Evolutionary conservation across 2,888 invertebrate species (phyloP).

Genomic region (Trissolcus brochymenae): DNA sequence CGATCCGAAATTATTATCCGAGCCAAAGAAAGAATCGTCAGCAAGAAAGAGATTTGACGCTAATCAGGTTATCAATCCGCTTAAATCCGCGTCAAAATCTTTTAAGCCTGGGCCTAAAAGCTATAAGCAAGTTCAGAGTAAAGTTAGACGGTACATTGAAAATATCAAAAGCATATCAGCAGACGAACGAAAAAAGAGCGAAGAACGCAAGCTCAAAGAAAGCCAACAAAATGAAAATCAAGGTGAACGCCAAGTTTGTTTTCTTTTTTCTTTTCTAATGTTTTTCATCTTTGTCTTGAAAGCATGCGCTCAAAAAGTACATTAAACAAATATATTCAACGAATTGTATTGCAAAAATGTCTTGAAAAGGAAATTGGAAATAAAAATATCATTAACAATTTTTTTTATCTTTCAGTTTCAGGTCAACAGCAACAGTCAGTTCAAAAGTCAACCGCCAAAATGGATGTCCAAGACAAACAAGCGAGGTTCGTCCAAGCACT

Average conservation of each 20-base stretch:
- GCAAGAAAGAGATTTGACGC: neutral
- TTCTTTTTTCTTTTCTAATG: conserved; percentile 1
- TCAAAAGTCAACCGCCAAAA: neutral
- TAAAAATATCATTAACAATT: neutral
- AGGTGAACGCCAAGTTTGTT: conserved; percentile 12
- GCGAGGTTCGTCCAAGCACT: conserved; percentile 3
- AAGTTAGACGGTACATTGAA: conserved; percentile 70
- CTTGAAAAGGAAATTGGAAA: too few relatives aligned
- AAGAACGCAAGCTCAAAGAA: conserved; percentile 21
- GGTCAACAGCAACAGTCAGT: neutral
- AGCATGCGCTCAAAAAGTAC: neutral
- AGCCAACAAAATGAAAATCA: conserved; percentile 19
- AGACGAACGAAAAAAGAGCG: conserved; percentile 19
- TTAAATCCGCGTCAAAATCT: conserved; percentile 30
- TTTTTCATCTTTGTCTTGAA: neutral
- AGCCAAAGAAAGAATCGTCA: conserved; percentile 21
- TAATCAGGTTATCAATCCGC: conserved; percentile 25
- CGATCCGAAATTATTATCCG: conserved; percentile 36
- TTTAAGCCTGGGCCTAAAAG: conserved; percentile 49
- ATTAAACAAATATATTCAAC: neutral
- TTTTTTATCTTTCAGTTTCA: neutral
- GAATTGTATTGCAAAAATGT: neutral
- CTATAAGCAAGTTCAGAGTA: conserved; percentile 69
- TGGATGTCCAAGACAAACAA: neutral
- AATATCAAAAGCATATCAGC: conserved; percentile 60